phyloP scores from a whole-genome alignment of 2,797 vertebrate species.

The Masticophis lateralis region DNA sequence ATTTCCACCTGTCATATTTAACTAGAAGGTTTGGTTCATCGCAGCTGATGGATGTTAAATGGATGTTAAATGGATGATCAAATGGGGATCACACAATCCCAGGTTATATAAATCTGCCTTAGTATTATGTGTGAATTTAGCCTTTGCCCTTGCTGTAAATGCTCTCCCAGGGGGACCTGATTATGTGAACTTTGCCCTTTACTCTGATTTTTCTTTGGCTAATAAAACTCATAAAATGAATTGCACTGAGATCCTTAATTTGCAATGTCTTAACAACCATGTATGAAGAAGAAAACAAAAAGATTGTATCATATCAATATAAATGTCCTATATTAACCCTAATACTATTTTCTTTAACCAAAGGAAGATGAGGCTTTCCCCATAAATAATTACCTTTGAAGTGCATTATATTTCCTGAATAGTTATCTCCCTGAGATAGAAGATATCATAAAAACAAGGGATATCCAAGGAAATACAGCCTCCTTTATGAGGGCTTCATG shows the following conservation, averaged over 20 bases:
- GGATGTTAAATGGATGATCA: background rate
- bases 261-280: background rate
- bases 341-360: background rate
- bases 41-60: background rate
- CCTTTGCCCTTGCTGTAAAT: background rate
- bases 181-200: background rate
- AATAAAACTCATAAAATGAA: background rate
- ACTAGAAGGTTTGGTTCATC: background rate
- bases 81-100: too few relatives aligned
- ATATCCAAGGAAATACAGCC: background rate
- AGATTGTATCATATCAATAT: background rate
- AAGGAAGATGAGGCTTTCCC: background rate
- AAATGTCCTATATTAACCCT: background rate
- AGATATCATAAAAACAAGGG: background rate
- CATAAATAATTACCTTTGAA: background rate
- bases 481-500: background rate
- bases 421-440: background rate
- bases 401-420: background rate
- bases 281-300: background rate
- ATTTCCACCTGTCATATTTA: background rate
- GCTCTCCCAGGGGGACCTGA: background rate
- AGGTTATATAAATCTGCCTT: background rate
- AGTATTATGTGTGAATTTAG: background rate
- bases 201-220: background rate
- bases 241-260: background rate